Percentiles rank a stretch among this genome's conserved stretches.
Conservation (phyloP, 2,113 vertebrate species). For the Dinomys branickii region DNA sequence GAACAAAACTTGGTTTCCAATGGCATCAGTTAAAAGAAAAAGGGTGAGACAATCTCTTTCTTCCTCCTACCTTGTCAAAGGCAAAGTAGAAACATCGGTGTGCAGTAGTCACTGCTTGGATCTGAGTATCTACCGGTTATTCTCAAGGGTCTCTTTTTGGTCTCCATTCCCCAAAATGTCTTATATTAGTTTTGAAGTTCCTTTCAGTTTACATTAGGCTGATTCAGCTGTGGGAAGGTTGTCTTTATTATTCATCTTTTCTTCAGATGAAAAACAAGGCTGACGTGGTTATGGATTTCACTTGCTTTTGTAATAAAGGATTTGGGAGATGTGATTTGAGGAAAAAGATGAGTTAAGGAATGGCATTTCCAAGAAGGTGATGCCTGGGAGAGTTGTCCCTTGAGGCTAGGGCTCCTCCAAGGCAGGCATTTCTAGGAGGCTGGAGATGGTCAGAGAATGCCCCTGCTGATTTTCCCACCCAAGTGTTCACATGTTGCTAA, state of each 20-base stretch:
- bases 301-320: slow-evolving; percentile 52
- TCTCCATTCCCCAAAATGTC: not conserved
- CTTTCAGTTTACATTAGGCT: slow-evolving; percentile 16
- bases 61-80: not conserved
- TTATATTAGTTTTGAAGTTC: slow-evolving; percentile 9
- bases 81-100: not conserved
- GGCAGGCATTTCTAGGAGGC: not conserved
- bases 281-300: slow-evolving; percentile 46
- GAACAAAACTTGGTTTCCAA: slow-evolving; percentile 39
- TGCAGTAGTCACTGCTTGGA: no score
- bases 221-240: not conserved
- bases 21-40: not conserved
- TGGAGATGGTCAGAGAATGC: not conserved
- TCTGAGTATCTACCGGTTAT: not conserved
- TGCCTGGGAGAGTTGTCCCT: not conserved
- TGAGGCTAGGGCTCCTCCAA: not conserved
- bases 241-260: slow-evolving; percentile 38
- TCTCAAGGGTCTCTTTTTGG: not conserved
- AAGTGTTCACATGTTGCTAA: not conserved
- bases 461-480: not conserved
- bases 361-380: not conserved
- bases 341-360: not conserved
- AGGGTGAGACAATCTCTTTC: not conserved
- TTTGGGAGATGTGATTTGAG: not conserved
- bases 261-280: slow-evolving; percentile 40